Conservation (phyloP, 35 echinoderm and acorn worm genomes). For the Heliocidaris erythrogramma region DNA sequence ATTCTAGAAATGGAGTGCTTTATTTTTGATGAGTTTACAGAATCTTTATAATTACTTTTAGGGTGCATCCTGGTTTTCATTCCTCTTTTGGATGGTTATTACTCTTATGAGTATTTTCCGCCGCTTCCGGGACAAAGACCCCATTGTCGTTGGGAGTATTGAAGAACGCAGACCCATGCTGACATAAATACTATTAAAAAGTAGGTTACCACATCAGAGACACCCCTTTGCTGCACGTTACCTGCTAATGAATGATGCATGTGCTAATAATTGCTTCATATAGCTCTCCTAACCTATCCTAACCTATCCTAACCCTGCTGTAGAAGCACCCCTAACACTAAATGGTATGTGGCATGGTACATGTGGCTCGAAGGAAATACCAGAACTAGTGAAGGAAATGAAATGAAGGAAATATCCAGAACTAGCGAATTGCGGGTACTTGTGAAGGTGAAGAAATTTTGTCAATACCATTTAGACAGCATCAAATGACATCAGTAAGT, state of each 20-base stretch:
- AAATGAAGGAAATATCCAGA: too few species aligned
- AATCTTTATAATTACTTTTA: slow-evolving; percentile 19
- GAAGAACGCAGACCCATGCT: slow-evolving; percentile 66
- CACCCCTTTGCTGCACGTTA: background rate
- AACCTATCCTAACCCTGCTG: background rate
- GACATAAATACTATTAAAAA: slow-evolving; percentile 23
- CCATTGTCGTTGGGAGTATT: background rate
- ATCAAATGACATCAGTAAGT: too few species aligned
- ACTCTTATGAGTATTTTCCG: slow-evolving; percentile 24
- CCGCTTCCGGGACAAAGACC: slow-evolving; percentile 38
- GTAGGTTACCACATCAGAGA: slow-evolving; percentile 23
- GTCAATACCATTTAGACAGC: too few species aligned
- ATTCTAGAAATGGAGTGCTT: background rate
- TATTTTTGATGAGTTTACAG: background rate
- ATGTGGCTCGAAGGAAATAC: too few species aligned
- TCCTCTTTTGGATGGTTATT: slow-evolving; percentile 67
- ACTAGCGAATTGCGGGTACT: too few species aligned
- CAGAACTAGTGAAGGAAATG: too few species aligned
- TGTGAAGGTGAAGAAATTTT: too few species aligned
- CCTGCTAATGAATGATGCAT: background rate
- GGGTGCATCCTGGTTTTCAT: slow-evolving; percentile 61
- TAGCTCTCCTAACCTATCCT: background rate
- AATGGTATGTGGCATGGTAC: background rate
- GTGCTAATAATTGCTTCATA: background rate
- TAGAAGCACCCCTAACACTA: background rate